Evolutionary conservation across 2,113 vertebrate genomes (phyloP).

Genomic region (Setophaga kirtlandii): DNA sequence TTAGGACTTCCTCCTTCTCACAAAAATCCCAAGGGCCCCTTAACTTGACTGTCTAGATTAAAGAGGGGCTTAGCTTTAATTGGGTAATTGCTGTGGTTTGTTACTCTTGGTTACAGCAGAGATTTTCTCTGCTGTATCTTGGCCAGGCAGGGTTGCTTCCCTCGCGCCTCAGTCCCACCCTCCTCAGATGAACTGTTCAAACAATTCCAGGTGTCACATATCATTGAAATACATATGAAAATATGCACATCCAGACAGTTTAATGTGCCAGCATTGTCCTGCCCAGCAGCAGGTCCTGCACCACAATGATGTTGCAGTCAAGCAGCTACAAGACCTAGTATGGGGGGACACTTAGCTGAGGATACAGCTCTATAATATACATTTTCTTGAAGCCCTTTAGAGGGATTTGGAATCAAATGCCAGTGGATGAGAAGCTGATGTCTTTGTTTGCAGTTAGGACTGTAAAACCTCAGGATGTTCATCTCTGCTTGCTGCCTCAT

Average conservation of each 20-base stretch:
- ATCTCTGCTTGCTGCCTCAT: not conserved
- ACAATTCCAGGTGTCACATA: not conserved
- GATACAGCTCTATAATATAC: not conserved
- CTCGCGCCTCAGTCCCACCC: not conserved
- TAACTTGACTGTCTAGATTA: not conserved
- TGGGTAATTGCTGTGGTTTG: not conserved
- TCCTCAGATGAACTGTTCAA: not conserved
- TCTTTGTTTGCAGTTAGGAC: not conserved
- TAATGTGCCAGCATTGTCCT: rapidly evolving
- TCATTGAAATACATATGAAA: not conserved
- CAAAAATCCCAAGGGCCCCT: not conserved
- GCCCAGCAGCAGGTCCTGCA: not conserved
- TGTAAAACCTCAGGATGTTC: not conserved
- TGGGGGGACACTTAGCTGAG: not conserved
- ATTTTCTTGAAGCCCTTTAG: not conserved
- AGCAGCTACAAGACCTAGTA: not conserved
- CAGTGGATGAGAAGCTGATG: not conserved
- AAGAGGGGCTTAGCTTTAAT: not conserved
- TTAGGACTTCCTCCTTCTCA: not conserved
- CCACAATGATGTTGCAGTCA: not conserved
- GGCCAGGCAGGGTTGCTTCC: not conserved
- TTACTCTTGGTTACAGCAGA: not conserved
- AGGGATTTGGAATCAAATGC: not conserved
- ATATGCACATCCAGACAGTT: not conserved
- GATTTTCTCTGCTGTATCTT: not conserved